Conservation (phyloP, 2,113 vertebrate species). For the Xiphophorus maculatus region DNA sequence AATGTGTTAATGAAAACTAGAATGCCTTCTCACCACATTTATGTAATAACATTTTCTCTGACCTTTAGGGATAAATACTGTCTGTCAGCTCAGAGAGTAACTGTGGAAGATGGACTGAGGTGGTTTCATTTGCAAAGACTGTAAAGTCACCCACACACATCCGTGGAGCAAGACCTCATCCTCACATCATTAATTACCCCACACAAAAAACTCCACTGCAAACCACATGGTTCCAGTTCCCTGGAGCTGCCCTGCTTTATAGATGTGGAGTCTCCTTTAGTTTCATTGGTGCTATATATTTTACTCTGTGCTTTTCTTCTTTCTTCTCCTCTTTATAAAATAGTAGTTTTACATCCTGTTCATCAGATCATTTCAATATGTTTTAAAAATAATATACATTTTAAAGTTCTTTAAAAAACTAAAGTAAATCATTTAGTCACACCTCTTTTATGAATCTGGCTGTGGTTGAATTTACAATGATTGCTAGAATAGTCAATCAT, state of each 20-base stretch:
- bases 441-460: neutral
- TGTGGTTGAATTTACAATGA: neutral
- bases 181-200: constrained; percentile 38
- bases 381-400: neutral
- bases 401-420: neutral
- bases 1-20: no score
- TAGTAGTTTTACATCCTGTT: neutral
- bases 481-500: neutral
- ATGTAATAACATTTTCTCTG: neutral
- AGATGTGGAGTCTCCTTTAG: neutral
- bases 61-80: neutral
- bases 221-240: constrained; percentile 17
- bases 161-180: constrained; percentile 19
- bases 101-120: neutral
- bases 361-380: neutral
- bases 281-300: neutral
- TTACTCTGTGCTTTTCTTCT: neutral
- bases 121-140: neutral
- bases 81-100: neutral
- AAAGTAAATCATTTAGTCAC: neutral
- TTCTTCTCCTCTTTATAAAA: neutral
- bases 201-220: neutral
- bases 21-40: neutral
- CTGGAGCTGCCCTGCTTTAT: neutral
- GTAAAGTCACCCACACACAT: neutral